Percentiles rank a stretch among this genome's conserved stretches.
phyloP scores from a whole-genome alignment of 2,797 vertebrate genomes.

The Amblyraja radiata region DNA sequence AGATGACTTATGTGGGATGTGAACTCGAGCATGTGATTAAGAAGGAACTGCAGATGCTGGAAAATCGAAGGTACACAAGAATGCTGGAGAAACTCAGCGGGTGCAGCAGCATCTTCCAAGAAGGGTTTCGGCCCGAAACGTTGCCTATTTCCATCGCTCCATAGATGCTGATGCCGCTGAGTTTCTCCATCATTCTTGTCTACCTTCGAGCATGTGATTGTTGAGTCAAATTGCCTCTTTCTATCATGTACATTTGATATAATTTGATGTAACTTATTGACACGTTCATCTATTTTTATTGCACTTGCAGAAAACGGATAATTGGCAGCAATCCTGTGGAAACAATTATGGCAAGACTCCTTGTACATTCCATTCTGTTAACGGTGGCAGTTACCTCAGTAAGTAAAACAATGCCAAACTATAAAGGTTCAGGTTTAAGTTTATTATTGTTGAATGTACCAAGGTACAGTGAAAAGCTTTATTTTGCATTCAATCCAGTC shows the following conservation, averaged over 20 bases:
- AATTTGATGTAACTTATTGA: background rate
- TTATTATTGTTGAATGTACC: no score
- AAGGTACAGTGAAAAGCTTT: no score
- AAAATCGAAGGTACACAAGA: no score
- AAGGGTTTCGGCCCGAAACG: no score
- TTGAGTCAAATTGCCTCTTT: background rate
- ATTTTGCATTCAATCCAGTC: no score
- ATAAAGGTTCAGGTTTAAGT: background rate
- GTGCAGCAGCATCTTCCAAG: no score
- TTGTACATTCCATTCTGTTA: background rate
- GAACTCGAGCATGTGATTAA: background rate
- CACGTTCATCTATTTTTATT: background rate
- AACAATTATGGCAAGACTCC: slow-evolving; percentile 1
- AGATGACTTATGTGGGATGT: background rate
- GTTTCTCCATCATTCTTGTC: no score
- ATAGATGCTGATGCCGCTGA: no score
- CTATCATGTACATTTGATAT: background rate
- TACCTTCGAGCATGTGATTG: no score
- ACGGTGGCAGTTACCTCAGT: background rate
- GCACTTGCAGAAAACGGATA: background rate
- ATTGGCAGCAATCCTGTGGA: background rate
- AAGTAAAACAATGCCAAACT: slow-evolving; percentile 8
- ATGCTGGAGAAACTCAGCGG: no score
- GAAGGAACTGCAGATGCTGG: no score
- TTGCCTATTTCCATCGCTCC: no score